Percentiles rank a stretch among this genome's conserved stretches.
phyloP scores from a whole-genome alignment of 2,888 invertebrate genomes.

The Cheilosia grossa region DNA sequence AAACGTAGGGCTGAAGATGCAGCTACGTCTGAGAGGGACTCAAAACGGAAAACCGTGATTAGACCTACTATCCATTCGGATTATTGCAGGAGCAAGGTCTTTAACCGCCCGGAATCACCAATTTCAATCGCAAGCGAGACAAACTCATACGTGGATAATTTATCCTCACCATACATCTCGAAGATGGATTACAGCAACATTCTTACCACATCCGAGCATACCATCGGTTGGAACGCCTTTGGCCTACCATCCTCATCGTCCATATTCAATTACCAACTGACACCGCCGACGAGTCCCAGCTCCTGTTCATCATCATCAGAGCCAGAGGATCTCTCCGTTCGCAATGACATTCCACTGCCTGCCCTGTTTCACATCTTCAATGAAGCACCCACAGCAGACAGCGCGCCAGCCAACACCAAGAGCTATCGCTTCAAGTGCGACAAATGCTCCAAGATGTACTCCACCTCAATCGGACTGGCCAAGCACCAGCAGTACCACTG shows the following conservation, averaged over 20 bases:
- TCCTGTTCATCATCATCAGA: slow-evolving; percentile 79
- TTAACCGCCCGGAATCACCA: no score
- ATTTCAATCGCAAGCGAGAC: no score
- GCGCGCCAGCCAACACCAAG: slow-evolving; percentile 72
- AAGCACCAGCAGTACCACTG: slow-evolving; percentile 99
- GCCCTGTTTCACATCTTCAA: slow-evolving; percentile 80
- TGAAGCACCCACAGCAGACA: slow-evolving; percentile 75
- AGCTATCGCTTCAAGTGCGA: slow-evolving; percentile 92
- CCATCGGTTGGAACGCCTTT: slow-evolving; percentile 79
- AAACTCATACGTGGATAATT: no score
- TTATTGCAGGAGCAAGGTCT: no score
- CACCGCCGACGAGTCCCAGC: slow-evolving; percentile 81
- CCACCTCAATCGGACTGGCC: slow-evolving; percentile 96
- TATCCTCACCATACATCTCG: no score
- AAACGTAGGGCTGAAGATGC: slow-evolving; percentile 78
- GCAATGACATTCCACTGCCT: slow-evolving; percentile 81
- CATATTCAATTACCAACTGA: slow-evolving; percentile 78
- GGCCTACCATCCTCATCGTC: slow-evolving; percentile 74
- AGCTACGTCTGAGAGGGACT: slow-evolving; percentile 76
- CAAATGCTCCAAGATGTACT: slow-evolving; percentile 96
- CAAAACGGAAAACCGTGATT: no score
- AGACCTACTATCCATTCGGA: no score
- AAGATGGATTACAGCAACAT: no score
- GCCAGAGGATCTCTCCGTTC: slow-evolving; percentile 82
- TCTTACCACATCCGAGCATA: no score